A percentile compares a stretch with the other conserved stretches of the same genome.
Evolutionary conservation across 2,797 vertebrate genomes (phyloP).

Genomic region (Sphenopsis melanotis): DNA sequence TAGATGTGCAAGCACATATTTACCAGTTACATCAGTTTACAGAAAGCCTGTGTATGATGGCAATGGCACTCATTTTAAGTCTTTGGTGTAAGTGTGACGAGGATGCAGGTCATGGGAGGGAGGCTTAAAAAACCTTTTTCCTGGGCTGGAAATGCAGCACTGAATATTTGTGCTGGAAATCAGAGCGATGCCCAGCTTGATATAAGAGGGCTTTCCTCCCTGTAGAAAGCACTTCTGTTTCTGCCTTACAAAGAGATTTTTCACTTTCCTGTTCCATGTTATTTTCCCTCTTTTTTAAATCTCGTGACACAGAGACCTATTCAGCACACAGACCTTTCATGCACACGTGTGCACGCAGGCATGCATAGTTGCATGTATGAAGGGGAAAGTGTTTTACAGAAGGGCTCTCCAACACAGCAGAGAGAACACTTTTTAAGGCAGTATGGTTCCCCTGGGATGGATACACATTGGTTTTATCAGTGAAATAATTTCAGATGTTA

Average conservation of each 20-base stretch:
- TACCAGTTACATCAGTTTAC: neutral
- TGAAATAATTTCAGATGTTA: slow-evolving; percentile 71
- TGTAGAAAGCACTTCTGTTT: neutral
- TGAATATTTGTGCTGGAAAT: neutral
- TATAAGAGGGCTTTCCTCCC: neutral
- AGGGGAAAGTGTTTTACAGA: neutral
- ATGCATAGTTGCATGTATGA: neutral
- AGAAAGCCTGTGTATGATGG: neutral
- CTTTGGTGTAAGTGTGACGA: neutral
- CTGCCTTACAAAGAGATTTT: neutral
- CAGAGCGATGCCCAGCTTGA: neutral
- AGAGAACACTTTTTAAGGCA: slow-evolving; percentile 48
- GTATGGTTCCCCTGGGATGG: slow-evolving; percentile 43
- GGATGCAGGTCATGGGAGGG: neutral
- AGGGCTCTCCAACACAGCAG: slow-evolving; percentile 38
- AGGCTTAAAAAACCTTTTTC: neutral
- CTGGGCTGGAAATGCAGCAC: neutral
- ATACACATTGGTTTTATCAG: slow-evolving; percentile 59
- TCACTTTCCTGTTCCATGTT: neutral
- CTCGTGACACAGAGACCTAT: neutral
- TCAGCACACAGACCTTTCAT: neutral
- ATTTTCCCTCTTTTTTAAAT: neutral
- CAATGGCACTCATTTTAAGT: neutral
- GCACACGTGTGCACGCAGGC: neutral
- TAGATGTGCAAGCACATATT: slow-evolving; percentile 15